phyloP scores from a whole-genome alignment of 2,888 invertebrate genomes.

The Apodemia duryi region DNA sequence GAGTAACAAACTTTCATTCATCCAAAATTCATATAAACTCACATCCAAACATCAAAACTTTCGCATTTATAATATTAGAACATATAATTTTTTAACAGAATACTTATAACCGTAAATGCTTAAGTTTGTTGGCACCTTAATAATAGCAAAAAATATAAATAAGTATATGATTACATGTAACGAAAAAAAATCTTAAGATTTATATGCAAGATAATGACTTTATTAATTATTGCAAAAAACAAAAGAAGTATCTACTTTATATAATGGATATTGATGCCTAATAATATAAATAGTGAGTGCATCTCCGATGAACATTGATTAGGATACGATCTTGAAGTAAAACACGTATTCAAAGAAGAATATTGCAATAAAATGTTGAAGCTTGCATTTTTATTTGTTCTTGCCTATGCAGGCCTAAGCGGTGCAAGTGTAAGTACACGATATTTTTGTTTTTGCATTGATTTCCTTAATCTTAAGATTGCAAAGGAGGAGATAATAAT shows the following conservation, averaged over 20 bases:
- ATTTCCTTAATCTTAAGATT: too few relatives aligned
- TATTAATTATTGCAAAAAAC: slow-evolving; percentile 9
- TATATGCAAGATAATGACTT: slow-evolving; percentile 7
- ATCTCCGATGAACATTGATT: background rate
- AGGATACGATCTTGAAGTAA: background rate
- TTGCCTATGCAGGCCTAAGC: background rate
- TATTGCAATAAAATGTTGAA: slow-evolving; percentile 2
- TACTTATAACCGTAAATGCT: too few relatives aligned
- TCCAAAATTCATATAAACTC: too few relatives aligned
- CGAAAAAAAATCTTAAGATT: background rate
- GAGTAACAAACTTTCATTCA: too few relatives aligned
- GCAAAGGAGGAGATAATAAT: too few relatives aligned
- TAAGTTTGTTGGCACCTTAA: background rate
- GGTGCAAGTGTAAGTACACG: background rate
- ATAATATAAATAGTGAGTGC: slow-evolving; percentile 6
- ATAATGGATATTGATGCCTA: background rate
- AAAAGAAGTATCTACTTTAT: slow-evolving; percentile 14
- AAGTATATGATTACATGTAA: background rate
- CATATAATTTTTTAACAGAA: too few relatives aligned
- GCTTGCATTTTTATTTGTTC: background rate
- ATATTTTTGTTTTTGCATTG: background rate
- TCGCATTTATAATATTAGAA: too few relatives aligned
- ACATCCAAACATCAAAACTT: too few relatives aligned
- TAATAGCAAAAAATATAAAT: background rate
- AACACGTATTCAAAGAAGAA: background rate